Conservation (phyloP, 2,888 invertebrate genomes). For the Metallyticus violacea region DNA sequence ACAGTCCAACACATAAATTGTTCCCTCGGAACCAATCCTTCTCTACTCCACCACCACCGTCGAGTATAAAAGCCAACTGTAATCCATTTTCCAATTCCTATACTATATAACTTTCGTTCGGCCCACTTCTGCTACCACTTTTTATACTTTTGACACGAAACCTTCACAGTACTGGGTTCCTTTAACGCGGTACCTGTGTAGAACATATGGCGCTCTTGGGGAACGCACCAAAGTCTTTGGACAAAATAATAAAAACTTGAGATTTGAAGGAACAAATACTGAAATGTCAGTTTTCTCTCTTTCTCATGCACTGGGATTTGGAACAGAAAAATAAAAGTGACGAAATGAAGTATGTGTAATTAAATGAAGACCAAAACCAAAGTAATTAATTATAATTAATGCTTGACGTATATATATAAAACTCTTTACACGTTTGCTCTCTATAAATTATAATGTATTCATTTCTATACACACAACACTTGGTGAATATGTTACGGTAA, state of each 20-base stretch:
- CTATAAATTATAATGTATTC: too few relatives aligned
- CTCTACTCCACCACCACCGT: constrained; percentile 10
- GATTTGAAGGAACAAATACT: neutral
- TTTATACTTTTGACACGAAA: neutral
- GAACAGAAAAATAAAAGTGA: too few relatives aligned
- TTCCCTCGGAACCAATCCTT: constrained; percentile 23
- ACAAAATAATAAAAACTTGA: neutral
- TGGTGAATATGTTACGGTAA: too few relatives aligned
- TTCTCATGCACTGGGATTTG: neutral
- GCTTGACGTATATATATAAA: too few relatives aligned
- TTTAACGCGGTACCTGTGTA: neutral
- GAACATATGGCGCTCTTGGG: neutral
- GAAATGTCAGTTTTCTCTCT: neutral
- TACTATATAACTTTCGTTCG: neutral
- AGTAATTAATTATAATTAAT: too few relatives aligned
- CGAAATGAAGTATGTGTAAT: too few relatives aligned
- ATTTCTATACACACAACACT: too few relatives aligned
- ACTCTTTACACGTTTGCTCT: too few relatives aligned
- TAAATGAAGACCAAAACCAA: too few relatives aligned
- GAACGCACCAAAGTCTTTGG: neutral
- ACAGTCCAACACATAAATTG: constrained; percentile 25
- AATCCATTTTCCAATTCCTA: constrained; percentile 29
- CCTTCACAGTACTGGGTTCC: neutral
- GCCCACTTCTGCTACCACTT: too few relatives aligned
- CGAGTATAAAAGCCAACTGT: constrained; percentile 26